Base-by-base conservation (phyloP, 2,888 invertebrate species). In the Macrosoma leucophasiata region DNA sequence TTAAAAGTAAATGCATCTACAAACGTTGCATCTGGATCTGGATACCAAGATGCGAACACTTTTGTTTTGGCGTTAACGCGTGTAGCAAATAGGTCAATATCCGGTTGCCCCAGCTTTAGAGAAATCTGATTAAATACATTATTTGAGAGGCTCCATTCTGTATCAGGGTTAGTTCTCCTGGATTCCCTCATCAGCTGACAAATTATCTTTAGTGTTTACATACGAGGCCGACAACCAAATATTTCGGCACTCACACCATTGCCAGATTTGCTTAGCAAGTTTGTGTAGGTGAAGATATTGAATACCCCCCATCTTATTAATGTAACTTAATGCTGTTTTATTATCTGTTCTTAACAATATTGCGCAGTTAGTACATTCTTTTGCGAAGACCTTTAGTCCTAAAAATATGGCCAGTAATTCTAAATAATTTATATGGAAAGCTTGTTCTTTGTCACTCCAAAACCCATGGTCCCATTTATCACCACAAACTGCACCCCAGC, bases 291-390 rank as follows among this genome's bases (percentile, higher is more conserved):
- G 33, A 10, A 15, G 30, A 10, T n/a, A 30, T 9, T 22, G 26
- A n/a, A 33, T 17, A 9, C 26, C 26, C 4, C 32, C 32, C 20
- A 25, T 15, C 3, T 20, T 9, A 13, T 27, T 27, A 3, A 27
- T 17, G n/a, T 24, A 31, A 13, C 15, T 14, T 8, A 32, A 14
- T 1, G 32, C 32, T 1, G 25, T 32, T 2, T 10, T 32, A 10
- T 32, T 32, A 10, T 32, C 32, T 3, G n/a, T 10, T 13, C 32
- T 13, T 10, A 32, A 14, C 4, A 32, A 26, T 12, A 33, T 28
- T 2, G 13, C 27, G 9, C 33, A 13, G 13, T 33, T 11, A 3
- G 3, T 19, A 4, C 5, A 3, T n/a, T 33, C 13, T 5, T 9
- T 3, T 2, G 33, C 33, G 17, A 33, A 27, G 4, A 10, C 12